Percentiles rank a stretch among this genome's conserved stretches.
Conservation (phyloP, 2,888 invertebrate genomes). For the Dryocosmus kuriphilus region DNA sequence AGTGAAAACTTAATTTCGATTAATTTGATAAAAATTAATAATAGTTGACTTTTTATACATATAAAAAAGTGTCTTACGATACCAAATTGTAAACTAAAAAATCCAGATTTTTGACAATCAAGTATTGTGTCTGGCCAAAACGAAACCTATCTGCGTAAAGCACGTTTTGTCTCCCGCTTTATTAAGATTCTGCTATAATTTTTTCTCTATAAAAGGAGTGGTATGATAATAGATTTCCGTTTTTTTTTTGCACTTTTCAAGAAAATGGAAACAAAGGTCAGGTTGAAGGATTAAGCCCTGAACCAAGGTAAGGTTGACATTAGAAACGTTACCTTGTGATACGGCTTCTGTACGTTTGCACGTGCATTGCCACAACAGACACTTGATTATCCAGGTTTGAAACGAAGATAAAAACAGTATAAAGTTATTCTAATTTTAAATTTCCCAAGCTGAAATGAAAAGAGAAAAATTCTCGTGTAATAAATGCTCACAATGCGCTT, state of each 20-base stretch:
- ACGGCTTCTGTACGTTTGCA: slow-evolving; percentile 66
- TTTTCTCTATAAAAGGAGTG: too few relatives aligned
- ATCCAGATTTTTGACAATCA: too few relatives aligned
- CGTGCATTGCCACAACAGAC: slow-evolving; percentile 38
- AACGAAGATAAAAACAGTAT: background rate
- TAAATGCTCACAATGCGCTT: background rate
- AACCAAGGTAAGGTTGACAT: slow-evolving; percentile 67
- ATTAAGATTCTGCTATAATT: too few relatives aligned
- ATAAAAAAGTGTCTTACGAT: too few relatives aligned
- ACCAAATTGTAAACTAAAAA: too few relatives aligned
- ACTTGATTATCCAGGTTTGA: slow-evolving; percentile 22
- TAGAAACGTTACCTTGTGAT: slow-evolving; percentile 70
- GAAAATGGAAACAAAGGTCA: slow-evolving; percentile 52
- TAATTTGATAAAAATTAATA: too few relatives aligned
- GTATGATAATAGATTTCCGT: background rate
- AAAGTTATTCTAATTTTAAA: background rate
- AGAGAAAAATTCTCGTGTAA: background rate
- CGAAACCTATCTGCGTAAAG: too few relatives aligned
- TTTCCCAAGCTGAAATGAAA: background rate
- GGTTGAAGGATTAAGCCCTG: slow-evolving; percentile 56
- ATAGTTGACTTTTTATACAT: too few relatives aligned
- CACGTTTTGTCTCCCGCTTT: too few relatives aligned
- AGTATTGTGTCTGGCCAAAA: too few relatives aligned
- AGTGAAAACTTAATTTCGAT: too few relatives aligned
- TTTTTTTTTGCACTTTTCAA: slow-evolving; percentile 1